Base-by-base conservation (phyloP, 1,140 invertebrate species). In the Eulimnadia texana region DNA sequence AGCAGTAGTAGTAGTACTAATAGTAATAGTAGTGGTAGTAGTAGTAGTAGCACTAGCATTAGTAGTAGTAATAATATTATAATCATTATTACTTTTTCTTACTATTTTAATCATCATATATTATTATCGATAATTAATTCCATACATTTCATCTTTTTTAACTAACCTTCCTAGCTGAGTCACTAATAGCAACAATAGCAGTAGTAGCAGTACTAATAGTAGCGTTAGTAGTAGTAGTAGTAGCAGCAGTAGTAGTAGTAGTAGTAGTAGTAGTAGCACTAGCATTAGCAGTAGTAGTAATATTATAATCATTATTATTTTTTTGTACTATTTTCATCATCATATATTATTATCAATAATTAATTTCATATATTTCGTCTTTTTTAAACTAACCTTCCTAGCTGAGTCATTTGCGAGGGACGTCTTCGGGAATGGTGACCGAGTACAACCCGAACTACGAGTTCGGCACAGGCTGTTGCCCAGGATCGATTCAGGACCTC, bases 401-500 rank as follows among this genome's bases (percentile, higher is more conserved):
- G 70, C 73, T 94, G 3, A 85, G 83, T 62, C 74, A 85, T 0
- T 72, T 95, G 0, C 76, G 86, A 0, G 79, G 79, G 20, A 79
- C 83, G 0, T 80, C 84, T 0, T 82, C 84, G 52, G 79, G 75
- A 22, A 82, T 84, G 71, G 80, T 85, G 74, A 85, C 74, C 68
- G 88, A 92, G 67, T 92, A 90, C 71, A 97, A 97, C 77, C 92
- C 93, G 1, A 93, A 93, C 73, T 97, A 96, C 70, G 91, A 93
- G 69, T 88, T 88, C 68, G 84, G 82, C 25, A 81, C 49, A 19
- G 65, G 65, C 3, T n/a, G n/a, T n/a, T 71, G 83, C 0, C 80
- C 81, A 52, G 83, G 82, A 67, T 83, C 79, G 2, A 80, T 91
- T 16, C 83, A 88, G 64, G 90, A 92, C 64, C 76, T 96, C 20